Conservation (phyloP, 2,797 vertebrate species). For the Tokudaia muenninki region DNA sequence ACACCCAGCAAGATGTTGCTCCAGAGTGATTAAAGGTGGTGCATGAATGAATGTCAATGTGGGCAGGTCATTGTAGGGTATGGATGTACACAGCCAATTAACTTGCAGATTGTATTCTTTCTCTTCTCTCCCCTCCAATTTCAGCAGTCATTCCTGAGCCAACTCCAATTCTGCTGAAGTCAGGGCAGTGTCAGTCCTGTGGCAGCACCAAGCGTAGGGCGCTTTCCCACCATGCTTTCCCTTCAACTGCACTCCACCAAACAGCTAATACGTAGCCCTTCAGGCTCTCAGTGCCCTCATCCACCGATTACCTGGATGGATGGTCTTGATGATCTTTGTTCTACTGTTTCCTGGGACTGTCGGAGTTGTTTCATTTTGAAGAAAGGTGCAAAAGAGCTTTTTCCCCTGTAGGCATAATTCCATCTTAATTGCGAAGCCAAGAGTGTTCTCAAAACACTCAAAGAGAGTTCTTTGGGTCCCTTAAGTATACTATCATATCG, state of each 20-base stretch:
- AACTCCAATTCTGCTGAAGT: neutral
- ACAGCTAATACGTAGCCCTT: neutral
- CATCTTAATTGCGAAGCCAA: no score
- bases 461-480: no score
- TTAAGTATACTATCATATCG: no score
- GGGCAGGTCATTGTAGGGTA: slow-evolving; percentile 67
- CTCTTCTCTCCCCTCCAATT: slow-evolving; percentile 64
- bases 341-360: neutral
- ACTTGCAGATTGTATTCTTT: slow-evolving; percentile 62
- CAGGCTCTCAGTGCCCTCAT: neutral
- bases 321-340: neutral
- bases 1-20: slow-evolving; percentile 80
- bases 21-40: slow-evolving; percentile 65
- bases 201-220: neutral
- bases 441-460: no score
- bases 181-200: neutral
- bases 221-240: neutral
- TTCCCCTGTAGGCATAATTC: neutral
- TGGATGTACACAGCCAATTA: slow-evolving; percentile 72
- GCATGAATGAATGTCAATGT: slow-evolving; percentile 60
- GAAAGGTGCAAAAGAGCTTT: neutral
- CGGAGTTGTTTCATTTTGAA: neutral
- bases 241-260: neutral
- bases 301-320: neutral
- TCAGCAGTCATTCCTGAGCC: neutral